Percentiles rank a stretch among this genome's conserved stretches.
These are phyloP conservation scores for Noctua pronuba DNA, from an alignment of 2,888 invertebrate genomes.

Conservation along the genomic window DNA sequence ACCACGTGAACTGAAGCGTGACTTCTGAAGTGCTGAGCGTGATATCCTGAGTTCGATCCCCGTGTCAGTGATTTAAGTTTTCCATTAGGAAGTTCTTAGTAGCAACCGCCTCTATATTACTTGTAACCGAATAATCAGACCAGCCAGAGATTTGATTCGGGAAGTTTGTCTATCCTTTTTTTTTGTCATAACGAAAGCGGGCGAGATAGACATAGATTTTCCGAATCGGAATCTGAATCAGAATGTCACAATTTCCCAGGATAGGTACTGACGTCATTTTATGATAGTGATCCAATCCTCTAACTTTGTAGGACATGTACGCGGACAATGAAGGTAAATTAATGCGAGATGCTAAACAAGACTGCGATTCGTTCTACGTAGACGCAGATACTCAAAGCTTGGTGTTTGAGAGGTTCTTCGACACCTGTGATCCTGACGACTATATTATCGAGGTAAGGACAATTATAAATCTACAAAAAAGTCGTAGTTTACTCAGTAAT, in stretches of 20 bases:
- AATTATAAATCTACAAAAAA: background rate
- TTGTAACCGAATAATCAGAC: background rate
- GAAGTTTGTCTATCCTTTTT: background rate
- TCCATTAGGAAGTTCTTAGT: background rate
- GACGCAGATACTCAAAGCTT: conserved; percentile 92
- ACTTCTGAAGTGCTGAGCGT: background rate
- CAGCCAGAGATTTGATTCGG: background rate
- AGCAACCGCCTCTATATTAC: background rate
- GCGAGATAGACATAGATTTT: background rate
- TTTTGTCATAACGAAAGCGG: background rate
- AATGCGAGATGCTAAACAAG: conserved; percentile 92
- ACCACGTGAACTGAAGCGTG: background rate
- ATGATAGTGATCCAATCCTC: background rate
- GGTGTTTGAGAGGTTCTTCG: conserved; percentile 94
- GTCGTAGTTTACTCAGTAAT: background rate
- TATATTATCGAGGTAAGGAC: conserved; percentile 93
- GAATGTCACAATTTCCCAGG: background rate
- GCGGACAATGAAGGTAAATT: conserved; percentile 92
- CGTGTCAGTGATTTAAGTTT: background rate
- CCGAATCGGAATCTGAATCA: background rate
- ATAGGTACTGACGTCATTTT: background rate
- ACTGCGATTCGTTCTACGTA: conserved; percentile 92
- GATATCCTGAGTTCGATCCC: background rate
- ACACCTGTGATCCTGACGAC: conserved; percentile 96
- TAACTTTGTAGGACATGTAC: conserved; percentile 92